phyloP scores from a whole-genome alignment of 1,140 invertebrate species.

The Anthonomus grandis region DNA sequence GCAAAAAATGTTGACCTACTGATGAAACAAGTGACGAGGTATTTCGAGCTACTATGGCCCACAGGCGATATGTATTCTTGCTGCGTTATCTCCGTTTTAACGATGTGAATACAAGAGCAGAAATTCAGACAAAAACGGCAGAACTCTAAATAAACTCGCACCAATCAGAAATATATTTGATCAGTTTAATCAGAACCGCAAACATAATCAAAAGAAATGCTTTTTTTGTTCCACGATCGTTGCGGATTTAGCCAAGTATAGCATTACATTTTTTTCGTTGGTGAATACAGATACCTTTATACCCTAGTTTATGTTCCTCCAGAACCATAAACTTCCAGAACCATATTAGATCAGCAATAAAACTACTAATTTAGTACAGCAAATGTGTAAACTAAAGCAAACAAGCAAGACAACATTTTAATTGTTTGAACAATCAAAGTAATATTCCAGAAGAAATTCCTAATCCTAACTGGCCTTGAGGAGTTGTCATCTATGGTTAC shows the following conservation, averaged over 20 bases:
- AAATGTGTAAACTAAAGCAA: too few species aligned
- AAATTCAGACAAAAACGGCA: too few species aligned
- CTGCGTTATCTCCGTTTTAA: constrained; percentile 14
- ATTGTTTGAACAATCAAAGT: too few species aligned
- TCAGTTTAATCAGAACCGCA: constrained; percentile 1
- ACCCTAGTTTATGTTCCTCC: constrained; percentile 4
- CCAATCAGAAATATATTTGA: constrained; percentile 6
- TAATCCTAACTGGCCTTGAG: too few species aligned
- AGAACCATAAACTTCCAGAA: too few species aligned
- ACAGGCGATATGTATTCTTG: constrained; percentile 11
- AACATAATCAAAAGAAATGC: constrained; percentile 2
- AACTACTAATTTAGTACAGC: too few species aligned
- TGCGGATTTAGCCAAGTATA: constrained; percentile 3
- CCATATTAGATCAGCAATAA: too few species aligned
- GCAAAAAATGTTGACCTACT: constrained; percentile 12
- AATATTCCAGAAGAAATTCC: too few species aligned
- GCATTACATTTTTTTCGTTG: background rate
- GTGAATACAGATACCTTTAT: constrained; percentile 1
- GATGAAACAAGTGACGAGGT: constrained; percentile 8
- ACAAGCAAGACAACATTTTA: too few species aligned
- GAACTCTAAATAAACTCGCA: too few species aligned
- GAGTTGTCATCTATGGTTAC: too few species aligned
- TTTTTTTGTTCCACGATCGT: background rate
- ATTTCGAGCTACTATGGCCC: constrained; percentile 10
- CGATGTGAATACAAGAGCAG: constrained; percentile 1